phyloP scores from a whole-genome alignment of 1,140 invertebrate species.

The Antheraea mylitta region DNA sequence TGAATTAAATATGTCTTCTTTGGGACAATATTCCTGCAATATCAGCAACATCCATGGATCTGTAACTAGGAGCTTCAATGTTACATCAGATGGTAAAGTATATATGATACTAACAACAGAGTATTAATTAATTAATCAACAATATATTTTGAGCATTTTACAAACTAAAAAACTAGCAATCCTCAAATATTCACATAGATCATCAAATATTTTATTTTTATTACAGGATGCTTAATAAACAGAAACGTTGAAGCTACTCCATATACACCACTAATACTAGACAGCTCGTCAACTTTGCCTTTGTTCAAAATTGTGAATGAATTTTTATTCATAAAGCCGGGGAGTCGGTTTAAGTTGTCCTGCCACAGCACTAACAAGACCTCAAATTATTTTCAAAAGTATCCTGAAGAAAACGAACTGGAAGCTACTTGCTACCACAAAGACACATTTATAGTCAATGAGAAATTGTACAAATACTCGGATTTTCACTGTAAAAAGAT shows the following conservation, averaged over 20 bases:
- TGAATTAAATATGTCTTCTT: neutral
- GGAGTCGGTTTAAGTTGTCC: neutral
- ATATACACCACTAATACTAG: neutral
- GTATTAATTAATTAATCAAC: no score
- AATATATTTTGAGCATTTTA: no score
- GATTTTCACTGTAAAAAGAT: constrained; percentile 14
- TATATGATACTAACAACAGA: no score
- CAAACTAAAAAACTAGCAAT: neutral
- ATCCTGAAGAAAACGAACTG: constrained; percentile 1
- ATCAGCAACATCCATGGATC: constrained; percentile 16
- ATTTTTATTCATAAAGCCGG: constrained; percentile 4
- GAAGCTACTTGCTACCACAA: constrained; percentile 12
- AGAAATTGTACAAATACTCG: constrained; percentile 2
- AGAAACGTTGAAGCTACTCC: neutral
- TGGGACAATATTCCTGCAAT: constrained; percentile 19
- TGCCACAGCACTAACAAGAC: neutral
- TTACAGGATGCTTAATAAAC: neutral
- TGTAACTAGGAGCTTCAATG: constrained; percentile 14
- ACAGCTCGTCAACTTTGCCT: neutral
- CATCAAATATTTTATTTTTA: no score
- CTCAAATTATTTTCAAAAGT: constrained; percentile 6
- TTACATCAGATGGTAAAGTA: constrained; percentile 21
- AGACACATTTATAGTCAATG: constrained; percentile 14
- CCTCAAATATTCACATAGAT: neutral
- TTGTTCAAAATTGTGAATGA: neutral